Evolutionary conservation across 2,797 vertebrate species (phyloP), one percentile per base, ranked within the genome.

Genomic region (Garrulus glandarius): DNA sequence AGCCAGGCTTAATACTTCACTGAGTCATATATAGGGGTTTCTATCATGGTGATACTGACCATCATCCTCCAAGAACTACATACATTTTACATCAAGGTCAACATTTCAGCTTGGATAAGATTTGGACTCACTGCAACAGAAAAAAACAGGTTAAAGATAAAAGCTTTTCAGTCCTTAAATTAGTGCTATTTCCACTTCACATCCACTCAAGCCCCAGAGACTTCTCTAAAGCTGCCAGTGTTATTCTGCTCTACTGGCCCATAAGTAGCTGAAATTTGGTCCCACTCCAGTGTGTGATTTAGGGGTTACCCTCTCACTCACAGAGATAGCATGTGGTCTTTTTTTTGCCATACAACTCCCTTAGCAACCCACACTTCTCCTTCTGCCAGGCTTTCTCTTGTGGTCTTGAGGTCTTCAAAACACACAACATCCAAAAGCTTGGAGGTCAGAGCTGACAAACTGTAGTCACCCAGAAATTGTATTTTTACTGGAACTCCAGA

Each of bases 161-260:
- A 96, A 86, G 7, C 26, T 81, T 88, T 67, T 39, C 32, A 30
- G 9, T 15, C 18, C 41, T 68, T 68, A 83, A 76, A 85, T 83
- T 74, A 67, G 44, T 52, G 26, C 36, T 76, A 59, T 93, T 92
- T 92, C 56, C n/a, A 59, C 39, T 93, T 77, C 49, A 67, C n/a
- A 87, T 71, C 21, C 2, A 1, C 32, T 75, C 29, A 75, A 34
- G 5, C 43, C 57, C 37, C 29, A 36, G 53, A 68, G 68, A 63
- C 63, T 84, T 87, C 76, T 87, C 49, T 64, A 65, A 75, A 60
- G 20, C 29, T 93, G 29, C 19, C 68, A 23, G n/a, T 47, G 22
- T 78, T 91, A 64, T 61, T 89, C 68, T 96, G 49, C 60, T 92
- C 71, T 80, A 43, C 21, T 92, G 78, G 93, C 68, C 91, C 53